Conservation (phyloP, 2,797 vertebrate genomes). For the Accipiter badius region DNA sequence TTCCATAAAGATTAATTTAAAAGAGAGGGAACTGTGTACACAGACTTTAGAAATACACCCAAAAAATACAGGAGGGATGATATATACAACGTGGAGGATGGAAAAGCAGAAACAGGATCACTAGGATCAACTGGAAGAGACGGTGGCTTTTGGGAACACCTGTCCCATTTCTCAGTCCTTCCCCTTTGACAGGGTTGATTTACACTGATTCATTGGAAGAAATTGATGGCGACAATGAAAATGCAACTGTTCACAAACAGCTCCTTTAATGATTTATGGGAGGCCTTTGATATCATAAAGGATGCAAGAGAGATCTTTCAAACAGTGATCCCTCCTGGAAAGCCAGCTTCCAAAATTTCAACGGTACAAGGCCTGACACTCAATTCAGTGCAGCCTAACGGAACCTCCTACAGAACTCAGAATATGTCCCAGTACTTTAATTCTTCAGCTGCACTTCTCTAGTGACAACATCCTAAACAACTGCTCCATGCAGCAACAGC, state of each 20-base stretch:
- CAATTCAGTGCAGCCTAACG: rapidly evolving
- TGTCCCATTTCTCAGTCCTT: background rate
- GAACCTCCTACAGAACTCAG: background rate
- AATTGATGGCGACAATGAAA: background rate
- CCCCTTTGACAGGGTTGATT: background rate
- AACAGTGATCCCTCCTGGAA: background rate
- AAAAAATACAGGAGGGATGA: background rate
- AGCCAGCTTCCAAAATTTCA: background rate
- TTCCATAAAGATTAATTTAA: background rate
- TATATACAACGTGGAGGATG: background rate
- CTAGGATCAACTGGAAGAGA: background rate
- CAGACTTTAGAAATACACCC: background rate
- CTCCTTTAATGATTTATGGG: background rate
- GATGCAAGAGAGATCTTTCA: background rate
- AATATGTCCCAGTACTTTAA: background rate
- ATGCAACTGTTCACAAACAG: background rate
- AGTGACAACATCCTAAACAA: background rate
- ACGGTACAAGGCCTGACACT: background rate
- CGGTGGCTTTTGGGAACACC: background rate
- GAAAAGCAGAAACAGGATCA: background rate
- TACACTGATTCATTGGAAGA: background rate
- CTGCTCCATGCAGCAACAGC: background rate
- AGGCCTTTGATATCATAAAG: background rate
- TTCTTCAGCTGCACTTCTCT: background rate
- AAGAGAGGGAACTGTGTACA: background rate